Evolutionary conservation across 2,113 vertebrate species (phyloP).

Genomic region (Heptranchias perlo): DNA sequence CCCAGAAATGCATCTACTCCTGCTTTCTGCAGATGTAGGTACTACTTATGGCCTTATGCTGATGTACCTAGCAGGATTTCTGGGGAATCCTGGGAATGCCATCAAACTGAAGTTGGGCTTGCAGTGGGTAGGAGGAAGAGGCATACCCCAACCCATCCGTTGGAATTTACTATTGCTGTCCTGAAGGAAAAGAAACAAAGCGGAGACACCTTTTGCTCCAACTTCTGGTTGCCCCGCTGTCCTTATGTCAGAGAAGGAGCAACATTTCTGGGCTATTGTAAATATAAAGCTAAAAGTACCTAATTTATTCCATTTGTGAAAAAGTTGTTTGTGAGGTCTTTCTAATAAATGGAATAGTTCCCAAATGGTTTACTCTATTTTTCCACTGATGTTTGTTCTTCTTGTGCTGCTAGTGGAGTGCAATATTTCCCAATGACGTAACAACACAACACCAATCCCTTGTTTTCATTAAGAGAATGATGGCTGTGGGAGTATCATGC

Average conservation of each 20-base stretch:
- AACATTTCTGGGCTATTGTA: background rate
- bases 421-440: slow-evolving; percentile 13
- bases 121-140: background rate
- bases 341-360: background rate
- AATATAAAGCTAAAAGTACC: background rate
- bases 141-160: background rate
- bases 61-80: background rate
- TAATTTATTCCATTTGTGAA: background rate
- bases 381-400: background rate
- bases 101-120: background rate
- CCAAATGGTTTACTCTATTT: background rate
- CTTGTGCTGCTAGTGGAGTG: background rate
- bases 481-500: background rate
- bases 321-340: background rate
- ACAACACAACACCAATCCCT: slow-evolving; percentile 16
- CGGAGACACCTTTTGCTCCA: background rate
- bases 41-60: background rate
- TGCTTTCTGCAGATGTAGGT: background rate
- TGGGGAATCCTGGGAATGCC: background rate
- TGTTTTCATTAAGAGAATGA: slow-evolving; percentile 16
- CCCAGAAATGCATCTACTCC: background rate
- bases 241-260: background rate
- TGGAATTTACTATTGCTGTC: background rate
- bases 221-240: background rate
- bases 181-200: background rate